Base-by-base conservation (phyloP, 2,797 vertebrate genomes). In the Artibeus lituratus region DNA sequence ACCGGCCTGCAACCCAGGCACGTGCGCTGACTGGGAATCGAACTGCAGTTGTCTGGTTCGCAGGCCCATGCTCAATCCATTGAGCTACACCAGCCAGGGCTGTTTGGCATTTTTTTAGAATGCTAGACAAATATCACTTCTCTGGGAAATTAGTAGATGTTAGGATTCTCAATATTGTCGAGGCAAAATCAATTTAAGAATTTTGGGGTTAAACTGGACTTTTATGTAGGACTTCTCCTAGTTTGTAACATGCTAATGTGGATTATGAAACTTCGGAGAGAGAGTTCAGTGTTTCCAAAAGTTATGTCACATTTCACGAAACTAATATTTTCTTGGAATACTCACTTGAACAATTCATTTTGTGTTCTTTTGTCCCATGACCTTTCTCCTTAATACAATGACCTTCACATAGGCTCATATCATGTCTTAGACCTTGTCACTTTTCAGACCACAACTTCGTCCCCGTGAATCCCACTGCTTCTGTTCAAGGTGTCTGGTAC, bases 161-260 rank as follows among this genome's bases (percentile, higher is more conserved):
- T 88, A 81, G 51, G 51, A 87, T 82, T 95, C 35, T 55, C 77
- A 93, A 0, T 77, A 65, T 76, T 87, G 87, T 53, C 49, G 72
- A 62, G 51, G 87, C 57, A 93, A 91, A 90, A 83, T 85, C 72
- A 90, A 69, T 76, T 53, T 86, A 65, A 88, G 73, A 97, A 74
- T 70, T 84, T 3, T 2, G n/a, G 4, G 15, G 4, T 93, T 88
- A 86, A 85, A 74, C 7, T 88, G 55, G 42, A 70, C 86, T 84
- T 21, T 94, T 81, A 86, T 42, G 47, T 65, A 74, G 47, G 19
- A 65, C 67, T 84, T 87, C 21, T 85, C 18, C 53, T 62, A 53
- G 53, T 29, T 73, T 91, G 59, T 70, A 62, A 62, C 73, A 65
- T 69, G 44, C 29, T 88, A 16, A 62, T 76, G 21, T 35, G 3